Conservation (phyloP, 2,113 vertebrate genomes). For the Brachypteracias leptosomus region DNA sequence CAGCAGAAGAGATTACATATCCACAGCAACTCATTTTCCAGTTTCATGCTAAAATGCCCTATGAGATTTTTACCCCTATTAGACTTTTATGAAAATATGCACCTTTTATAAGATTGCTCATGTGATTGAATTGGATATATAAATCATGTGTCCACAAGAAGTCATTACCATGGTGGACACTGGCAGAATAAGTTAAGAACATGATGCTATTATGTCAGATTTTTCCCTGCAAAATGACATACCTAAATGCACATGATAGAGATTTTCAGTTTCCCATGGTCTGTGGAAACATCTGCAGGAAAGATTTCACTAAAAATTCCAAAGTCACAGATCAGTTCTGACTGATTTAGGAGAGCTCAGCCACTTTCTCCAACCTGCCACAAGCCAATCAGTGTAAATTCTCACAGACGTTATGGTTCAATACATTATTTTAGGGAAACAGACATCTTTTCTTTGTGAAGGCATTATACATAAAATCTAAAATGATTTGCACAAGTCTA, state of each 20-base stretch:
- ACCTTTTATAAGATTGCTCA: constrained; percentile 61
- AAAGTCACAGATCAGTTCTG: background rate
- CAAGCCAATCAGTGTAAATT: background rate
- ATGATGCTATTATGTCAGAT: constrained; percentile 42
- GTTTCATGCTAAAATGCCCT: constrained; percentile 59
- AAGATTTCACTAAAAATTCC: background rate
- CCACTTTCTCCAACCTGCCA: background rate
- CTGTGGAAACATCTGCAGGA: constrained; percentile 17
- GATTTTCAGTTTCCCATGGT: constrained; percentile 5
- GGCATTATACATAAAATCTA: background rate
- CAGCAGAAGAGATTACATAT: constrained; percentile 61
- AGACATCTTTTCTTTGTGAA: background rate
- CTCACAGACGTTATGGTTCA: background rate
- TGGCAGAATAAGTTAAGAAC: constrained; percentile 54
- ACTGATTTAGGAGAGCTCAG: background rate
- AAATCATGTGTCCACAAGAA: constrained; percentile 62
- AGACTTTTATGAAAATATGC: constrained; percentile 68
- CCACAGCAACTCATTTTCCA: constrained; percentile 51
- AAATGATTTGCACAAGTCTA: background rate
- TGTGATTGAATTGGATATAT: constrained; percentile 57
- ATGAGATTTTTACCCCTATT: constrained; percentile 62
- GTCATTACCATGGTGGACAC: constrained; percentile 58
- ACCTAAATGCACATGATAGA: constrained; percentile 7
- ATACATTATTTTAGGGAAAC: background rate
- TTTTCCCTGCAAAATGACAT: constrained; percentile 35